phyloP scores from a whole-genome alignment of 1,140 invertebrate species.

The Pissodes strobi region DNA sequence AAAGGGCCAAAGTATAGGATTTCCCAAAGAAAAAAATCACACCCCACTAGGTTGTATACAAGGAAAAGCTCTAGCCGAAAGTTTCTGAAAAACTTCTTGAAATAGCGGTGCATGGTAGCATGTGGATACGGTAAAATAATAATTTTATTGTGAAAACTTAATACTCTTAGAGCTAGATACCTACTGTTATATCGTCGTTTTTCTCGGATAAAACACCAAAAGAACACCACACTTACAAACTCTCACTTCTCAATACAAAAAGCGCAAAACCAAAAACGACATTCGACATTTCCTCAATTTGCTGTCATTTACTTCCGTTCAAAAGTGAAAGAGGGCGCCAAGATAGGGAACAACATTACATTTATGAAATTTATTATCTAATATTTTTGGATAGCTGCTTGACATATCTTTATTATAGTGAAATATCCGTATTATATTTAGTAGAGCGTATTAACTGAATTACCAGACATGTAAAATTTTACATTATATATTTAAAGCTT shows the following conservation, averaged over 20 bases:
- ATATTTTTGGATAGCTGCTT: too few species aligned
- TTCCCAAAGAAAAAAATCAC: not conserved
- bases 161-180: slow-evolving; percentile 1
- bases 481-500: too few species aligned
- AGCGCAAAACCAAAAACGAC: slow-evolving; percentile 44
- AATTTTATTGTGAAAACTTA: too few species aligned
- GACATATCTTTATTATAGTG: too few species aligned
- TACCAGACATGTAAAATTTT: too few species aligned
- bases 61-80: not conserved
- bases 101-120: not conserved
- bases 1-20: not conserved
- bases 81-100: not conserved
- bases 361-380: too few species aligned
- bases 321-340: too few species aligned
- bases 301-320: too few species aligned
- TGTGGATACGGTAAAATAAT: too few species aligned
- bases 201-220: slow-evolving; percentile 37
- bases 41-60: not conserved
- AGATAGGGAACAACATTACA: too few species aligned
- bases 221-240: slow-evolving; percentile 36
- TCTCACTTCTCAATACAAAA: slow-evolving; percentile 41
- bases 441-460: too few species aligned
- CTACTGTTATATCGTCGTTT: slow-evolving; percentile 38
- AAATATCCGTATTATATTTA: not conserved
- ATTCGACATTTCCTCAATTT: slow-evolving; percentile 26